These are phyloP conservation scores for Isurus oxyrinchus DNA, from an alignment of 2,113 vertebrate genomes.

Conservation along the genomic window DNA sequence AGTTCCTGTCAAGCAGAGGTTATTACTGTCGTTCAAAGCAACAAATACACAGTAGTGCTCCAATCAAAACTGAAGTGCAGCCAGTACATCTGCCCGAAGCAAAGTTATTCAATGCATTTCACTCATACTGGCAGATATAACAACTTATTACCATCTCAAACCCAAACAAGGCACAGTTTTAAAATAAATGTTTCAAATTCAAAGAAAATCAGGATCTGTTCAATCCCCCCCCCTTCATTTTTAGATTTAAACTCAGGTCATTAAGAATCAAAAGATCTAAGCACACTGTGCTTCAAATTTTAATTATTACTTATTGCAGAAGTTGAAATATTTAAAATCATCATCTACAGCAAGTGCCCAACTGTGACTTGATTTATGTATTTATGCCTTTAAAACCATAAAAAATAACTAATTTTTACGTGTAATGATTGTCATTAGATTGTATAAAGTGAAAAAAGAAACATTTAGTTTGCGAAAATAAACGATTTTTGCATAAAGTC, in stretches of 20 bases:
- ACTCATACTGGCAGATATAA: not conserved
- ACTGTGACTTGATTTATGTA: not conserved
- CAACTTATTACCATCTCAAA: not conserved
- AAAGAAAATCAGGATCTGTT: not conserved
- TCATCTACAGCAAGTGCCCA: not conserved
- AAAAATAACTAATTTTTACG: not conserved
- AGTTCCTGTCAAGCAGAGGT: not conserved
- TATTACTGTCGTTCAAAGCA: not conserved
- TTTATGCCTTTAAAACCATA: not conserved
- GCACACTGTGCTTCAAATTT: not conserved
- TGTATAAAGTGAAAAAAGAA: not conserved
- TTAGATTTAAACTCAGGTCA: not conserved
- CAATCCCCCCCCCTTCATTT: not conserved
- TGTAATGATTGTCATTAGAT: not conserved
- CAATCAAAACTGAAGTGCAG: not conserved
- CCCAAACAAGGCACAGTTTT: not conserved
- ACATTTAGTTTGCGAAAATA: not conserved
- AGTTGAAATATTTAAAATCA: not conserved
- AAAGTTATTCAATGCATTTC: not conserved
- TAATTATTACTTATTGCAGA: not conserved
- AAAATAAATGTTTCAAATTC: not conserved
- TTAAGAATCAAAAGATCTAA: too few relatives aligned
- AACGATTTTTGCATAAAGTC: not conserved
- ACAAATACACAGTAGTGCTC: not conserved
- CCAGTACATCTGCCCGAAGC: not conserved